Percentiles rank a stretch among this genome's conserved stretches.
Conservation (phyloP, 2,797 vertebrate species). For the Prionace glauca region DNA sequence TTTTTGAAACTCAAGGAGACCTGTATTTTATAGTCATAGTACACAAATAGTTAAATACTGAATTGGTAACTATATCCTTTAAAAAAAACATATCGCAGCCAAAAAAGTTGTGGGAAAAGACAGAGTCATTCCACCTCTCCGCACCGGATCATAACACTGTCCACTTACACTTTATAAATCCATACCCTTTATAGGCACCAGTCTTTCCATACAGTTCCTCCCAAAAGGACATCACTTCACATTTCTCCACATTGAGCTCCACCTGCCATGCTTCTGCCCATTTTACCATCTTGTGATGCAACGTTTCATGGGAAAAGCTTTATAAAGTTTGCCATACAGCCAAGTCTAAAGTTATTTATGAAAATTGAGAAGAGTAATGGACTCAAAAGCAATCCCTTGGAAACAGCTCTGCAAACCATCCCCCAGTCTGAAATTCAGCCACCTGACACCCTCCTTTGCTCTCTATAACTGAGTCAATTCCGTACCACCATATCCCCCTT, state of each 20-base stretch:
- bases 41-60: too few relatives aligned
- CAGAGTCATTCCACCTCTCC: too few relatives aligned
- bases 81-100: too few relatives aligned
- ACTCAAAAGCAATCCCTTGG: neutral
- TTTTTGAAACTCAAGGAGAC: too few relatives aligned
- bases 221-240: neutral
- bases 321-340: neutral
- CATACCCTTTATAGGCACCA: neutral
- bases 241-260: neutral
- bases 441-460: neutral
- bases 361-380: neutral
- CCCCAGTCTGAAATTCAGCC: neutral
- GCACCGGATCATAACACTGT: too few relatives aligned
- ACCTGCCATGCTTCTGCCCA: neutral
- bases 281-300: neutral
- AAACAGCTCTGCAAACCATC: neutral
- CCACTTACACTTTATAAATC: neutral
- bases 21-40: too few relatives aligned
- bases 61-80: too few relatives aligned
- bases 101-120: too few relatives aligned
- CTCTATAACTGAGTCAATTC: neutral
- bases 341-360: neutral
- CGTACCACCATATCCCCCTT: neutral
- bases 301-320: neutral
- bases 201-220: neutral